Conservation (phyloP, 2,797 vertebrate genomes). For the Carcharodon carcharias region DNA sequence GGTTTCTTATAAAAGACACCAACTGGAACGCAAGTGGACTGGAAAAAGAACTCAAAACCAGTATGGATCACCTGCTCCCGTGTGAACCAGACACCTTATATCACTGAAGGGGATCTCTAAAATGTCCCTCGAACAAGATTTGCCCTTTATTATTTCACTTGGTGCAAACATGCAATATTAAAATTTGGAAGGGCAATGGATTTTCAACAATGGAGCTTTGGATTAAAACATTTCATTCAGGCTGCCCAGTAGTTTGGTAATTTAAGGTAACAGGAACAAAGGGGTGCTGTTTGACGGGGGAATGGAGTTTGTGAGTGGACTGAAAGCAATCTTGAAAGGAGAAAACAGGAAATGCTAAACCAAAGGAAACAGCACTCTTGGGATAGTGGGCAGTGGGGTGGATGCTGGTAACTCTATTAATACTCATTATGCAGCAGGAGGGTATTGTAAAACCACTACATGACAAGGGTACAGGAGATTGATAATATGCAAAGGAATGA, state of each 20-base stretch:
- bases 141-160: neutral
- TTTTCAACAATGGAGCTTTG: neutral
- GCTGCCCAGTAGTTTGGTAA: neutral
- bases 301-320: neutral
- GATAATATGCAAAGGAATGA: neutral
- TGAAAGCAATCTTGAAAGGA: neutral
- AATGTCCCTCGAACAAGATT: neutral
- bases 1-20: neutral
- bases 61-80: neutral
- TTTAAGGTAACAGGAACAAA: neutral
- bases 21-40: neutral
- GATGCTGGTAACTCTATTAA: neutral
- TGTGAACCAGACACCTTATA: neutral
- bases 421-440: neutral
- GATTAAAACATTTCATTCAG: neutral
- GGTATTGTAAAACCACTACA: neutral
- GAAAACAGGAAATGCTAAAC: neutral
- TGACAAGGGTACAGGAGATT: neutral
- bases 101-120: neutral
- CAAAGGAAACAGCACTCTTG: neutral
- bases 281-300: neutral
- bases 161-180: neutral
- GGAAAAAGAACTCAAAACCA: neutral
- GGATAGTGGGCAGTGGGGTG: neutral
- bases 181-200: neutral